phyloP scores from a whole-genome alignment of 1,140 invertebrate species.

The Tetramorium alpestre region DNA sequence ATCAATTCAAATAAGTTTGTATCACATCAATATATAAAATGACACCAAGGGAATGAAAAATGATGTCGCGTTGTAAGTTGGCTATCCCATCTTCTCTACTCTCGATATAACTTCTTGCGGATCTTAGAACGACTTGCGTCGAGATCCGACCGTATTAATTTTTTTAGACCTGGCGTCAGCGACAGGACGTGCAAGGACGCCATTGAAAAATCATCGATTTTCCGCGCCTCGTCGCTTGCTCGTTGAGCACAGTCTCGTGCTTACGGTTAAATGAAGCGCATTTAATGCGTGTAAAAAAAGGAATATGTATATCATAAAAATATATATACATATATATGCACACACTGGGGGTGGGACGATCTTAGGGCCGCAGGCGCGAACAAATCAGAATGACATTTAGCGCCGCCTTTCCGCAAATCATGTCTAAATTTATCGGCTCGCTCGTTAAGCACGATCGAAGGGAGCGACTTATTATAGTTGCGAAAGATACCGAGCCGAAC shows the following conservation, averaged over 20 bases:
- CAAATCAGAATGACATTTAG: conserved; percentile 58
- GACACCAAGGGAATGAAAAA: neutral
- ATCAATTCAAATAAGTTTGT: neutral
- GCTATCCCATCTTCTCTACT: neutral
- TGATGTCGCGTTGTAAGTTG: neutral
- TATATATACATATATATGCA: conserved; percentile 5
- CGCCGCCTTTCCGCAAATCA: conserved; percentile 49
- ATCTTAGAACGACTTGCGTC: neutral
- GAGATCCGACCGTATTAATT: conserved; percentile 33
- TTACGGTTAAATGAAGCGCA: conserved; percentile 59
- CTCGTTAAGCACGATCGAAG: conserved; percentile 39
- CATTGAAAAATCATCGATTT: conserved; percentile 71
- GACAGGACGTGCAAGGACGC: conserved; percentile 38
- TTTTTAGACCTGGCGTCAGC: conserved; percentile 27
- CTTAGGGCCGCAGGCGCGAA: conserved; percentile 56
- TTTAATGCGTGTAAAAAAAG: conserved; percentile 48
- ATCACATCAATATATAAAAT: neutral
- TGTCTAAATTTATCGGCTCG: conserved; percentile 40
- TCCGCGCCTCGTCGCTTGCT: conserved; percentile 40
- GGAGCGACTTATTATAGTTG: conserved; percentile 51
- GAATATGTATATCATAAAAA: conserved; percentile 27
- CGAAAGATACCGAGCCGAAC: conserved; percentile 52
- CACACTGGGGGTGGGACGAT: conserved; percentile 19
- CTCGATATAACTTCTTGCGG: neutral
- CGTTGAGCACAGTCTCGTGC: conserved; percentile 46